phyloP scores from a whole-genome alignment of 2,888 invertebrate species.

The Iphiclides podalirius region DNA sequence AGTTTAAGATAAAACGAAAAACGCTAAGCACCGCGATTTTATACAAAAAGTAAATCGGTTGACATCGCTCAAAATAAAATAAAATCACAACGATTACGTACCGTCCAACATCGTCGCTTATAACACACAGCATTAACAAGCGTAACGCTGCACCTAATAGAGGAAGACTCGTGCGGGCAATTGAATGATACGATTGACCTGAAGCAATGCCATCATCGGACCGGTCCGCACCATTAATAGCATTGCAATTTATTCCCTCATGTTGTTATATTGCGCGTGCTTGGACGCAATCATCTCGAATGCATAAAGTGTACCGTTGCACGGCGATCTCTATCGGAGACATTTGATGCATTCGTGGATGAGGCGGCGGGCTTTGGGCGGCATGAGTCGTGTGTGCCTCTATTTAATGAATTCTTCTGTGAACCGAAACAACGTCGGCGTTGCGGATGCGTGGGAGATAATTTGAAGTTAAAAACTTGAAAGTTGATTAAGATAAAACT shows the following conservation, averaged over 20 bases:
- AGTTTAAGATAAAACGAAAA: too few species aligned
- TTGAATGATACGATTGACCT: slow-evolving; percentile 58
- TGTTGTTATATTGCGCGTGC: slow-evolving; percentile 49
- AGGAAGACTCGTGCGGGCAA: slow-evolving; percentile 30
- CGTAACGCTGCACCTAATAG: slow-evolving; percentile 1
- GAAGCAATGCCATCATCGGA: slow-evolving; percentile 54
- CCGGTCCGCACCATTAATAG: slow-evolving; percentile 62
- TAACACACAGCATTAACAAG: neutral
- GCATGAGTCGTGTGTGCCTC: slow-evolving; percentile 19
- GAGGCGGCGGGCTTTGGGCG: slow-evolving; percentile 25
- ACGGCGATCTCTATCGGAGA: slow-evolving; percentile 52
- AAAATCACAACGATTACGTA: too few species aligned
- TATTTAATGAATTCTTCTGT: slow-evolving; percentile 10
- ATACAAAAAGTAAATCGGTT: too few species aligned
- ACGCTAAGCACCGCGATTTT: too few species aligned
- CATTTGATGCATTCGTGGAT: slow-evolving; percentile 43
- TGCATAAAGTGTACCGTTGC: slow-evolving; percentile 62
- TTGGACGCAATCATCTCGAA: slow-evolving; percentile 52
- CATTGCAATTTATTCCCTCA: slow-evolving; percentile 61
- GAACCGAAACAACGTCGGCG: neutral
- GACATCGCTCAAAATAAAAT: too few species aligned
- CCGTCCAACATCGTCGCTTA: too few species aligned
- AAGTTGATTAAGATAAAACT: too few species aligned
- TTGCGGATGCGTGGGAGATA: slow-evolving; percentile 4
- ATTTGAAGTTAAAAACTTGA: neutral